Evolutionary conservation across 2,797 vertebrate species (phyloP), one percentile per base, ranked within the genome.

Genomic region (Bovichtus diacanthus): DNA sequence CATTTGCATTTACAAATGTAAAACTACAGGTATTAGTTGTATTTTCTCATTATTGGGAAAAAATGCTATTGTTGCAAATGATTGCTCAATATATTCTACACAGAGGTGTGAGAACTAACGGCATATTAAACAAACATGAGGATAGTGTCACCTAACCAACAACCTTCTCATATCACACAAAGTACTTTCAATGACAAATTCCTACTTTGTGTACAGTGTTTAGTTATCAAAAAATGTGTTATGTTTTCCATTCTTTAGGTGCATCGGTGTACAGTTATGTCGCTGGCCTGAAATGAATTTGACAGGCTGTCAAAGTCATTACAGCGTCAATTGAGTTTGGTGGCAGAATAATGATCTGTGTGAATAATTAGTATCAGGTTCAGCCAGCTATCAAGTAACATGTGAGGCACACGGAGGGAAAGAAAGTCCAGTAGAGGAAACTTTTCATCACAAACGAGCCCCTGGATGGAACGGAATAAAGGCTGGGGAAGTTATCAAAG

Each of bases 391-490:
- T 34, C 8, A 15, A 43, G 9, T 44, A 39, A 58, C 6, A 53
- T n/a, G 23, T 50, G 25, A 64, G 10, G 36, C 46, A 43, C 44
- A 9, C 5, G 27, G 12, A 38, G 12, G 12, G 43, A 74, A 41
- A 68, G 16, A 13, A 44, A 31, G 9, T 50, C 29, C 9, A 65
- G 13, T 2, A 53, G 66, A 36, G 21, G 58, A 9, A 72, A 54
- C 6, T 7, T 66, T 68, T 71, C 39, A 61, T 62, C 34, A 50
- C 39, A 71, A 46, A 63, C 25, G 34, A 9, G 29, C n/a, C 55
- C 11, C 21, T 75, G 41, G n/a, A 51, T 18, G 13, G 51, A 68
- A 61, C 47, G 27, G 23, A 74, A 50, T 41, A 72, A 59, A 53
- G 2, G 29, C 54, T 59, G 8, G 53, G 53, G 71, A 21, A 0